Evolutionary conservation across 2,797 vertebrate species (phyloP), one percentile per base, ranked within the genome.

Genomic region (Malurus leucopterus): DNA sequence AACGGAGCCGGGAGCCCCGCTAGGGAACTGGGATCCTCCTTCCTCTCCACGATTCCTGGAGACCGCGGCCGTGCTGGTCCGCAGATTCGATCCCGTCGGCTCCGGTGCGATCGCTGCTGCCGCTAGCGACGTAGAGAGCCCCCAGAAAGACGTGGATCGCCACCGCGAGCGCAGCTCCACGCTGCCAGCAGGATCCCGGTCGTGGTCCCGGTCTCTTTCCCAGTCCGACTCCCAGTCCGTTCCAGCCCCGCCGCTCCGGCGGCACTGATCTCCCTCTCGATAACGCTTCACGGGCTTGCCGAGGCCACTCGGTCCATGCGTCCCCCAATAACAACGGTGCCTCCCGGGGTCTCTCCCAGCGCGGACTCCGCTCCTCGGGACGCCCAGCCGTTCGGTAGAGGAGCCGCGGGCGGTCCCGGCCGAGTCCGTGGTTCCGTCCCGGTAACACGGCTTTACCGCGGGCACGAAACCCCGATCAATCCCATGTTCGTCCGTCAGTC

Each of bases 251-350:
- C 21, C 19, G 47, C 55, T 51, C 36, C 59, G 18, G 8, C 2
- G 30, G 41, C 18, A 16, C 38, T 13, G 15, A 30, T 13, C 36
- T 14, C 14, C 21, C 2, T 13, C n/a, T n/a, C 70, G 5, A 6
- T 51, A 64, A 29, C 11, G 46, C 7, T 29, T 84, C 38, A 16
- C 15, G 62, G 49, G 11, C 8, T 9, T 29, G 24, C 40, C 16
- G 36, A 15, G 59, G 8, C 49, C 11, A 1, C 13, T 21, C 32
- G 14, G 53, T 41, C 46, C 41, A 0, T 5, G 34, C 8, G 6
- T 41, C 13, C 53, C 15, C 3, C 61, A 0, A 10, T 19, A 41
- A 40, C 26, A 7, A 21, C 21, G 15, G 40, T 2, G 47, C 4
- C 26, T 40, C 46, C 40, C 13, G 30, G 12, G 19, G 3, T 53